Evolutionary conservation across 2,888 invertebrate species (phyloP).

Genomic region (Prosopocoilus inquinatus): DNA sequence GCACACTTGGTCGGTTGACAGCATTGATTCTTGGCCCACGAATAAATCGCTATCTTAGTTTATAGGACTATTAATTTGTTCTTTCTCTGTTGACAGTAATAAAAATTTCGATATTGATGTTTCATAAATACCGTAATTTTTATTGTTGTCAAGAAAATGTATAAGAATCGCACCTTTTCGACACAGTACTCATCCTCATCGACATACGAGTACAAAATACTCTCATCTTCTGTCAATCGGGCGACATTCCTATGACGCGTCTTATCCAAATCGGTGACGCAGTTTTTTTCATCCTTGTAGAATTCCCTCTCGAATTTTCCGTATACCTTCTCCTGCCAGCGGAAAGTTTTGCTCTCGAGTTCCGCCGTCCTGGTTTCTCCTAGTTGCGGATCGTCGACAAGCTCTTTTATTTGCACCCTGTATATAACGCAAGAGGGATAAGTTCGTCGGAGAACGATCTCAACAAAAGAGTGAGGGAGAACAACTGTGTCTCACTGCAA

Average conservation of each 20-base stretch:
- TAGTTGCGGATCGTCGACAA: conserved; percentile 7
- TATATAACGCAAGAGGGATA: not conserved
- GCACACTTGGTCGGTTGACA: too few species aligned
- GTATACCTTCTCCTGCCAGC: conserved; percentile 74
- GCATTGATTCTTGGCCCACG: too few species aligned
- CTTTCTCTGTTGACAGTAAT: too few species aligned
- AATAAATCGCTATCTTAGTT: too few species aligned
- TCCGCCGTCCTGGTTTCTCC: conserved; percentile 31
- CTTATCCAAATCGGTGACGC: conserved; percentile 60
- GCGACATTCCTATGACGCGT: conserved; percentile 53
- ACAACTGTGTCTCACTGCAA: too few species aligned
- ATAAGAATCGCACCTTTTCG: conserved; percentile 27
- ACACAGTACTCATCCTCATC: conserved; percentile 57
- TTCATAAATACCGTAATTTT: conserved; percentile 4
- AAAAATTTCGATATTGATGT: not conserved
- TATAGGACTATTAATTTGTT: too few species aligned
- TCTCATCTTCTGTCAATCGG: conserved; percentile 40
- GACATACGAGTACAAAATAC: conserved; percentile 59
- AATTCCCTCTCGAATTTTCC: conserved; percentile 60
- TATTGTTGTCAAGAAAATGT: too few species aligned
- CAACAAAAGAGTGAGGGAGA: too few species aligned
- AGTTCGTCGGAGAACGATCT: too few species aligned
- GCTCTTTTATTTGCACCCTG: conserved; percentile 31
- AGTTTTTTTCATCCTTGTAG: conserved; percentile 62
- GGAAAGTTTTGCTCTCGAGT: conserved; percentile 15